These are phyloP conservation scores for Loriculus beryllinus DNA, from an alignment of 2,797 vertebrate species.

Conservation along the genomic window DNA sequence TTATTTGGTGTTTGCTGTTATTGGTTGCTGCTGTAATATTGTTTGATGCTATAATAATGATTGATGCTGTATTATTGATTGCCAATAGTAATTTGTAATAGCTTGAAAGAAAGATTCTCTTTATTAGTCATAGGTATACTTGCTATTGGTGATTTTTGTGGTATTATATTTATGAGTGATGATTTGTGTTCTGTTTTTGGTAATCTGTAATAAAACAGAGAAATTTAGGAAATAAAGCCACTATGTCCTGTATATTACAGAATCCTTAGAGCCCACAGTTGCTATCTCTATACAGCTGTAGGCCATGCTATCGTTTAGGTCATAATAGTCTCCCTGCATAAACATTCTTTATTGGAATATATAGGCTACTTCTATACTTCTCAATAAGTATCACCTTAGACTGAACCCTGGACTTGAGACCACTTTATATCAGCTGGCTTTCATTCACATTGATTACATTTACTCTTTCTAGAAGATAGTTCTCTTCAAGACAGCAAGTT, in stretches of 20 bases:
- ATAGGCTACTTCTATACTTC: not conserved
- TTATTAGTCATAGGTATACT: not conserved
- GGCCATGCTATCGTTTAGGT: not conserved
- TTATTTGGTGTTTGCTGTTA: not conserved
- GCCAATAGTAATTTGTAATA: not conserved
- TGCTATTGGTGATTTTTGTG: not conserved
- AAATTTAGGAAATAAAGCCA: not conserved
- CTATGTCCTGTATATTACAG: not conserved
- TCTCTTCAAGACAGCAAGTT: not conserved
- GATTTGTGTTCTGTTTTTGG: not conserved
- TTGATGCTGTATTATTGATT: not conserved
- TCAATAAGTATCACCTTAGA: not conserved
- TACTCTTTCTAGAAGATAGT: not conserved
- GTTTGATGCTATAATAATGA: not conserved
- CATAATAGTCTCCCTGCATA: not conserved
- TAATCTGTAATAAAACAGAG: not conserved
- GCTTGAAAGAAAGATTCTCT: not conserved
- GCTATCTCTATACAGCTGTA: not conserved
- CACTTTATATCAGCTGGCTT: not conserved
- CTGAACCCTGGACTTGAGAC: not conserved
- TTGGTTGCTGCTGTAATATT: not conserved
- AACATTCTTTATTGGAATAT: not conserved
- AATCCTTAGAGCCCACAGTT: not conserved
- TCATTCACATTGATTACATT: not conserved
- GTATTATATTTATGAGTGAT: not conserved